Conservation (phyloP, 2,888 invertebrate genomes). For the Drosophila mimetica region DNA sequence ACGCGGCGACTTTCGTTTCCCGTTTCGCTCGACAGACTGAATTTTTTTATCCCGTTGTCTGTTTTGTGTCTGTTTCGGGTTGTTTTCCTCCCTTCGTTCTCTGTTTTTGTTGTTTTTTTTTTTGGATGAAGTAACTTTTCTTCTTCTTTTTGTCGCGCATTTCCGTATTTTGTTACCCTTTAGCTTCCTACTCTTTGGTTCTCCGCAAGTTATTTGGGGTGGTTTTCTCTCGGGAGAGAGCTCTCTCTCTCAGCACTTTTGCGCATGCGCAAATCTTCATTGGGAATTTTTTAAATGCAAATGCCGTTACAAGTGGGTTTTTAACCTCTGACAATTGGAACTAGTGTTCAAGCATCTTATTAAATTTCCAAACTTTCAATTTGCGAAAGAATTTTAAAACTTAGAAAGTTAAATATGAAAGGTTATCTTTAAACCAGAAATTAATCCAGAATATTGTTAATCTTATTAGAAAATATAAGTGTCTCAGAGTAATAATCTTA, state of each 20-base stretch:
- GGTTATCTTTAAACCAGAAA: too few species aligned
- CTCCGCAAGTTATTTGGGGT: slow-evolving; percentile 13
- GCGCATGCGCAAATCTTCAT: slow-evolving; percentile 16
- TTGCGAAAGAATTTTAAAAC: too few species aligned
- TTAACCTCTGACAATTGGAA: slow-evolving; percentile 1
- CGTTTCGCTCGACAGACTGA: slow-evolving; percentile 62
- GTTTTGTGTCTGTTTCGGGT: slow-evolving; percentile 51
- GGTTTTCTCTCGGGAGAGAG: background rate
- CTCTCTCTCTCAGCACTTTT: background rate
- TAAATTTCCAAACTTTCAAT: background rate
- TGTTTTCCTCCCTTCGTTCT: slow-evolving; percentile 33
- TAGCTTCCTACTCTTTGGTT: slow-evolving; percentile 55
- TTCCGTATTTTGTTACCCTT: slow-evolving; percentile 78
- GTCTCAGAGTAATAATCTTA: too few species aligned
- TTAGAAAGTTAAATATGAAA: too few species aligned
- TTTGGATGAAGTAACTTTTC: slow-evolving; percentile 64
- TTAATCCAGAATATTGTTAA: too few species aligned
- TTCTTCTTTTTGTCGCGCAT: slow-evolving; percentile 58
- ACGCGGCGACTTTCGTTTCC: slow-evolving; percentile 62
- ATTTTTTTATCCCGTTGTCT: slow-evolving; percentile 27
- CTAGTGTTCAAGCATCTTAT: background rate
- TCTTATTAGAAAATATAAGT: too few species aligned
- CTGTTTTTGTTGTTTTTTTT: slow-evolving; percentile 10
- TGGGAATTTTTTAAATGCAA: slow-evolving; percentile 12
- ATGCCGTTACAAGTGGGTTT: slow-evolving; percentile 26